These are phyloP conservation scores for Drosophila neotestacea DNA, from an alignment of 2,888 invertebrate species.

Conservation along the genomic window DNA sequence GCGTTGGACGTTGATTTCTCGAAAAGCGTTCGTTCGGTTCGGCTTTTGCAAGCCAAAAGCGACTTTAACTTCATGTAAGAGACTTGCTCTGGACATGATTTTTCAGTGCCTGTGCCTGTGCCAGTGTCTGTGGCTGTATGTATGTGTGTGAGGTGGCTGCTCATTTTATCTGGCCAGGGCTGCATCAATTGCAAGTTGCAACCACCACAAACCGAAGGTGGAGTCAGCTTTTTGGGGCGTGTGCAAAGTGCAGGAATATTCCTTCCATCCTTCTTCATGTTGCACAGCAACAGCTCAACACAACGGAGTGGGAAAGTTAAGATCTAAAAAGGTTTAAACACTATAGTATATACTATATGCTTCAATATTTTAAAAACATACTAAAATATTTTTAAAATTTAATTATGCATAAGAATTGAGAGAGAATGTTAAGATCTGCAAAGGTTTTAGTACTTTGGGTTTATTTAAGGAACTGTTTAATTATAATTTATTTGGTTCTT, in stretches of 20 bases:
- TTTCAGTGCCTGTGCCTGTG: constrained; percentile 1
- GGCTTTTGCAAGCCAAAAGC: constrained; percentile 14
- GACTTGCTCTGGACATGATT: constrained; percentile 53
- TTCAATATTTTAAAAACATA: too few relatives aligned
- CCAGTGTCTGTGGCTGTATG: not conserved
- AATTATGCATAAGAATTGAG: too few relatives aligned
- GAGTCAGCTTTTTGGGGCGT: constrained; percentile 71
- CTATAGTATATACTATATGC: too few relatives aligned
- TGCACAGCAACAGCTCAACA: too few relatives aligned
- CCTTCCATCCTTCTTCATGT: not conserved
- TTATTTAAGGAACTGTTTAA: too few relatives aligned
- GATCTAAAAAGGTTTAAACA: not conserved
- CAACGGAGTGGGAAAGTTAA: not conserved
- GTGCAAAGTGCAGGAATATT: constrained; percentile 40
- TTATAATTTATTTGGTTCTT: too few relatives aligned
- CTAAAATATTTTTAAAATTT: too few relatives aligned
- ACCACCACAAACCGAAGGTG: constrained; percentile 55
- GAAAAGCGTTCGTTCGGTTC: constrained; percentile 73
- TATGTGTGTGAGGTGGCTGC: constrained; percentile 48
- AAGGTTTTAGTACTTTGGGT: too few relatives aligned
- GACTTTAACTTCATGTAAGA: constrained; percentile 56
- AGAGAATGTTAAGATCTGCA: too few relatives aligned
- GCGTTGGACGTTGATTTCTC: constrained; percentile 82
- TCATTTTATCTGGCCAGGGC: constrained; percentile 70
- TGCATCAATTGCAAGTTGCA: constrained; percentile 50